A percentile compares a stretch with the other conserved stretches of the same genome.
phyloP scores from a whole-genome alignment of 2,888 invertebrate species.

The Andricus quercusramuli region DNA sequence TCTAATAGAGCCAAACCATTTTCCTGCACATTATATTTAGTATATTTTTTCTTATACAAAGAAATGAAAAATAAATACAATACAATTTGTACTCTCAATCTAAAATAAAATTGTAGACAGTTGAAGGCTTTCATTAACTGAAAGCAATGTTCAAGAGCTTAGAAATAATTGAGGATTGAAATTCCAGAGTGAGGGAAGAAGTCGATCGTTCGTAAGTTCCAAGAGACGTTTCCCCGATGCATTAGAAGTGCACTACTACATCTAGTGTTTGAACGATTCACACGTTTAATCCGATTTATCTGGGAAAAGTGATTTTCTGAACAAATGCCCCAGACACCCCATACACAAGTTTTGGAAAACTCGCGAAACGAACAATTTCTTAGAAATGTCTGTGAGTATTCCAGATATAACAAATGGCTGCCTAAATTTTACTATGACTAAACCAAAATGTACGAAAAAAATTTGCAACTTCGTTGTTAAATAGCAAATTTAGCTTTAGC shows the following conservation, averaged over 20 bases:
- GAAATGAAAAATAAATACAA: not conserved
- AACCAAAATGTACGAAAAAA: no score
- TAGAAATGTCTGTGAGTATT: no score
- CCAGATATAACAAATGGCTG: no score
- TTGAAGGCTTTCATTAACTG: not conserved
- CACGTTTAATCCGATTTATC: conserved; percentile 26
- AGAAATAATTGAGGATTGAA: not conserved
- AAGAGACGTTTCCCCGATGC: not conserved
- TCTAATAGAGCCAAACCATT: not conserved
- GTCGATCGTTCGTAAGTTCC: conserved; percentile 18
- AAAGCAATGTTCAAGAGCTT: not conserved
- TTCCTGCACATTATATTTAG: not conserved
- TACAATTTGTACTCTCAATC: not conserved
- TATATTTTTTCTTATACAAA: not conserved
- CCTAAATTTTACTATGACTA: no score
- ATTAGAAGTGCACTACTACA: not conserved
- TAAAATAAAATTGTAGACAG: no score
- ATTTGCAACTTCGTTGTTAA: no score
- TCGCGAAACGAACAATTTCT: not conserved
- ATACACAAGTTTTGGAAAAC: not conserved
- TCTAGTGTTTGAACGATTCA: not conserved
- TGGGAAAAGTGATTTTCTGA: not conserved
- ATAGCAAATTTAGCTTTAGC: no score
- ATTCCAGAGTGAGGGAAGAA: conserved; percentile 8
- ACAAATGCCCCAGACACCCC: not conserved